These are phyloP conservation scores for Sebastes aleutianus DNA, from an alignment of 2,797 vertebrate genomes.

Conservation along the genomic window DNA sequence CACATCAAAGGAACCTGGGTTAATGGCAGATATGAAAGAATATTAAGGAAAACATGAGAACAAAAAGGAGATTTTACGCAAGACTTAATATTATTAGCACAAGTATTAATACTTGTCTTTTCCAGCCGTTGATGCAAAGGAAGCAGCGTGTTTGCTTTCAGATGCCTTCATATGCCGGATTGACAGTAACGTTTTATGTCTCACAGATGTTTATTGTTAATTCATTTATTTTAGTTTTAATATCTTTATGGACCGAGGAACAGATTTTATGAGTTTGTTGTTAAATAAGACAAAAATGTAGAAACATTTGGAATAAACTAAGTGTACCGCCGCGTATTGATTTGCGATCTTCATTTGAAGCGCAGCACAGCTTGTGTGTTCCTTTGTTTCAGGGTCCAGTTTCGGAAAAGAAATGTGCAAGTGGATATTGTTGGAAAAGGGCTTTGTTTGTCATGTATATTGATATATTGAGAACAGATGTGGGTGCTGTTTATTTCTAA, in stretches of 20 bases:
- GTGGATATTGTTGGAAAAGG: constrained; percentile 28
- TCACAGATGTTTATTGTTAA: constrained; percentile 16
- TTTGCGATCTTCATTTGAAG: constrained; percentile 38
- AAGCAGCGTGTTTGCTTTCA: not conserved
- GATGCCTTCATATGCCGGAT: not conserved
- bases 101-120: not conserved
- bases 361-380: not conserved
- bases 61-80: constrained; percentile 16
- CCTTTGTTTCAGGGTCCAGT: constrained; percentile 33
- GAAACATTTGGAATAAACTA: constrained; percentile 25
- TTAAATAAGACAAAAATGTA: constrained; percentile 6
- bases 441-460: constrained; percentile 57
- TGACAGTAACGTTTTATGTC: not conserved
- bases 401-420: constrained; percentile 28
- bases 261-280: constrained; percentile 4
- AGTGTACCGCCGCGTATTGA: constrained; percentile 17
- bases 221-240: constrained; percentile 3
- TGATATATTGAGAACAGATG: constrained; percentile 63
- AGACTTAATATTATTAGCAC: not conserved
- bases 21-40: constrained; percentile 9
- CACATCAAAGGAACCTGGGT: constrained; percentile 21
- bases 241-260: not conserved
- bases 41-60: constrained; percentile 22
- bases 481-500: constrained; percentile 49
- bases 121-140: not conserved